phyloP scores from a whole-genome alignment of 2,888 invertebrate species.

The Dione vanillae region DNA sequence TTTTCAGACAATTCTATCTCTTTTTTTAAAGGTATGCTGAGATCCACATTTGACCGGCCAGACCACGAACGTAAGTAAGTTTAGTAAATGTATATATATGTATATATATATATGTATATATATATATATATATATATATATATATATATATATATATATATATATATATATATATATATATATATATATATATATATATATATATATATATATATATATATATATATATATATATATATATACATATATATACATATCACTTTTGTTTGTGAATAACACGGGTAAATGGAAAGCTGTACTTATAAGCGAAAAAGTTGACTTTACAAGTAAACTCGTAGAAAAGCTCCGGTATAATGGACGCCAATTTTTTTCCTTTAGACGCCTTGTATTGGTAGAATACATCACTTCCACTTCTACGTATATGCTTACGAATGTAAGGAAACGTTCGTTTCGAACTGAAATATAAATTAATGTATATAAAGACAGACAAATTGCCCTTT shows the following conservation, averaged over 20 bases:
- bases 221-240: too few relatives aligned
- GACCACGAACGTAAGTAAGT: slow-evolving; percentile 82
- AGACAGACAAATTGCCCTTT: neutral
- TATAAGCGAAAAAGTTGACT: slow-evolving; percentile 50
- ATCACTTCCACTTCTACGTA: slow-evolving; percentile 56
- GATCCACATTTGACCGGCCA: slow-evolving; percentile 79
- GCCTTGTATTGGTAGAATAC: slow-evolving; percentile 63
- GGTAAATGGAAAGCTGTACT: slow-evolving; percentile 8
- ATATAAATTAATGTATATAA: neutral
- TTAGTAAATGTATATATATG: neutral
- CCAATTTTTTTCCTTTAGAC: slow-evolving; percentile 63
- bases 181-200: too few relatives aligned
- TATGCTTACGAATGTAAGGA: neutral
- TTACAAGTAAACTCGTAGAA: slow-evolving; percentile 50
- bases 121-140: too few relatives aligned
- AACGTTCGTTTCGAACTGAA: neutral
- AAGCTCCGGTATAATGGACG: slow-evolving; percentile 58
- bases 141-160: too few relatives aligned
- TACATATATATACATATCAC: slow-evolving; percentile 11
- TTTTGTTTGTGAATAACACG: slow-evolving; percentile 25
- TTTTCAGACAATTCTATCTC: neutral
- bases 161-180: too few relatives aligned
- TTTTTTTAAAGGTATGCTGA: slow-evolving; percentile 76
- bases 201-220: neutral
- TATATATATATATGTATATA: too few relatives aligned